Base-by-base conservation (phyloP, 2,888 invertebrate species). In the Elegia similella region DNA sequence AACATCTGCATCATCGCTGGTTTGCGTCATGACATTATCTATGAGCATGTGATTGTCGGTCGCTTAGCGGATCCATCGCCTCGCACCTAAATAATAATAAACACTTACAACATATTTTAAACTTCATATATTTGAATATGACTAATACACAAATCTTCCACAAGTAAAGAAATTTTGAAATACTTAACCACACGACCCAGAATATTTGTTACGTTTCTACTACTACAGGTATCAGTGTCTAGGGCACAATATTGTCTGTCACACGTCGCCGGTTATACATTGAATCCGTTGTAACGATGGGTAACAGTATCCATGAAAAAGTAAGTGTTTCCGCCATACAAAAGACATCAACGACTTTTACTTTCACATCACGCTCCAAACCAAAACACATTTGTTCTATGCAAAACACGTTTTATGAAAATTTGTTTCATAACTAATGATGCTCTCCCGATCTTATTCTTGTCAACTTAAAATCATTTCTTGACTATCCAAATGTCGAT, bases 281-380 rank as follows among this genome's bases (percentile, higher is more conserved):
- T n/a, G n/a, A n/a, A n/a, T n/a, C n/a, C n/a, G n/a, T n/a, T n/a
- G n/a, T n/a, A n/a, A n/a, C n/a, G n/a, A n/a, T n/a, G n/a, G n/a
- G n/a, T 23, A 23, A 23, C 5, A 23, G 5, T 23, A 23, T 23
- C 23, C 23, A 23, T 23, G 23, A 34, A 34, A 34, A 38, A 38
- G 5, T 12, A 38, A 7, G 10, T n/a, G 5, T 12, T 12, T 6
- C 12, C 12, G 46, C 34, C 34, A 34, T 50, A 50, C 50, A 50
- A 50, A 50, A 50, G 50, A 50, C 50, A 50, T 50, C 50, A 50
- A 50, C 50, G 50, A 50, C 32, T 50, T 32, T 32, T 6, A 17
- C 46, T 17, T 38, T n/a, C 3, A 10, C 3, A 6, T n/a, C 3
- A 10, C 3, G 10, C 6, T 38, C 12, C 5, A 10, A 10, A 10